Evolutionary conservation across 2,113 vertebrate species (phyloP), one percentile per base, ranked within the genome.

Genomic region (Drymodes brunneopygia): DNA sequence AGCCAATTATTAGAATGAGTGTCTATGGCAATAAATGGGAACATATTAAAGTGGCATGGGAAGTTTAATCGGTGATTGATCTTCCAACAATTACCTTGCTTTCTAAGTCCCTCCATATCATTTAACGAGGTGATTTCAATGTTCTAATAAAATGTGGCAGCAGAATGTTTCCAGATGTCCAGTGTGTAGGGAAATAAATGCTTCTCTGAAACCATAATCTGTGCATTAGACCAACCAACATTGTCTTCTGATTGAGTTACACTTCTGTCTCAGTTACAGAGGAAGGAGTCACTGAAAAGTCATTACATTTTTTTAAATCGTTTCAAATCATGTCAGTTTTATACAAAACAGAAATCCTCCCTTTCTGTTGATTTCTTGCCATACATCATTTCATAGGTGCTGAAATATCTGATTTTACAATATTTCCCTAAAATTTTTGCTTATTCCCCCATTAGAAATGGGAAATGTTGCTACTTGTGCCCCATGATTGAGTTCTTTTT

Each of bases 101-200:
- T 75, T 94, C 73, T 88, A 73, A 94, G 84, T 74, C 74, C 93
- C 70, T 80, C 88, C 25, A 27, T 90, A 85, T 80, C 77, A 81
- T 97, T 96, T 96, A 95, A 95, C 1, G 40, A 95, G 89, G 92
- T 95, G 90, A 93, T 86, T 94, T 95, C 90, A 96, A 62, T 88
- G 72, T 97, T 96, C 93, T 95, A 96, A 92, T 96, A 95, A 97
- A 97, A 95, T 33, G 62, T 84, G 87, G 82, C 93, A 91, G 61
- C 54, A 33, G 58, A 92, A 86, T 83, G 88, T 81, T 97, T 97
- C 94, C 95, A 97, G 90, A 97, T 90, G 85, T 86, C 69, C 51
- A 71, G 57, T 51, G 45, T 42, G 35, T 14, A 89, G 81, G 65
- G 40, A 92, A 91, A 84, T 86, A 80, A 94, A 84, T 29, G 47